Percentiles rank a stretch among this genome's conserved stretches.
These are phyloP conservation scores for Calidris pygmaea DNA, from an alignment of 2,113 vertebrate species.

Conservation along the genomic window DNA sequence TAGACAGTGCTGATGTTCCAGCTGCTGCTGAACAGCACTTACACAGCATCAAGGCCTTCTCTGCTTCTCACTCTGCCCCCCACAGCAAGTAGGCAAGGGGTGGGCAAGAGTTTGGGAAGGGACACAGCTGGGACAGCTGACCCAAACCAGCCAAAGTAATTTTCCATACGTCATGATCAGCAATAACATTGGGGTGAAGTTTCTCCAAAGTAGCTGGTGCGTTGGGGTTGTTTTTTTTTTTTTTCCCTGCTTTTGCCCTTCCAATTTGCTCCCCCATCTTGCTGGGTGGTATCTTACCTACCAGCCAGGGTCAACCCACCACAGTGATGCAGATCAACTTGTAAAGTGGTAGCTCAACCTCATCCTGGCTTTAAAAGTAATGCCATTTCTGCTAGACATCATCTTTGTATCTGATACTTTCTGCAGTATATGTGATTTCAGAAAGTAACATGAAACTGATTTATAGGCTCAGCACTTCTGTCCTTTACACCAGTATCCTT, in stretches of 20 bases:
- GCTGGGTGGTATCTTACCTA: background rate
- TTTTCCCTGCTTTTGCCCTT: background rate
- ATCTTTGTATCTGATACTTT: background rate
- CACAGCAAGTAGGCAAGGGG: background rate
- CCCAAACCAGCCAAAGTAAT: background rate
- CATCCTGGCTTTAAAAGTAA: background rate
- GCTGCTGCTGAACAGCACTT: background rate
- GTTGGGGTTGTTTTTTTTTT: background rate
- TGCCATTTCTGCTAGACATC: background rate
- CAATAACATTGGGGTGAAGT: accelerated
- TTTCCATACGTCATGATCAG: background rate
- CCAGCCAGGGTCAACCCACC: background rate
- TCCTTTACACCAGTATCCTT: background rate
- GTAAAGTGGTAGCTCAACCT: background rate
- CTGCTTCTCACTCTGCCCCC: background rate
- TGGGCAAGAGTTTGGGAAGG: background rate
- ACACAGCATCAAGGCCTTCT: background rate
- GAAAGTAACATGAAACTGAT: background rate
- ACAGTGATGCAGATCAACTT: background rate
- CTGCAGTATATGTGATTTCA: background rate
- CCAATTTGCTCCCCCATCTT: background rate
- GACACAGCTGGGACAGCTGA: background rate
- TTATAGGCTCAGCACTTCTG: background rate
- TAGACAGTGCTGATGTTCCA: background rate
- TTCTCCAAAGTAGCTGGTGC: background rate